Evolutionary conservation across 1,140 invertebrate genomes (phyloP).

Genomic region (Aplysia californica): DNA sequence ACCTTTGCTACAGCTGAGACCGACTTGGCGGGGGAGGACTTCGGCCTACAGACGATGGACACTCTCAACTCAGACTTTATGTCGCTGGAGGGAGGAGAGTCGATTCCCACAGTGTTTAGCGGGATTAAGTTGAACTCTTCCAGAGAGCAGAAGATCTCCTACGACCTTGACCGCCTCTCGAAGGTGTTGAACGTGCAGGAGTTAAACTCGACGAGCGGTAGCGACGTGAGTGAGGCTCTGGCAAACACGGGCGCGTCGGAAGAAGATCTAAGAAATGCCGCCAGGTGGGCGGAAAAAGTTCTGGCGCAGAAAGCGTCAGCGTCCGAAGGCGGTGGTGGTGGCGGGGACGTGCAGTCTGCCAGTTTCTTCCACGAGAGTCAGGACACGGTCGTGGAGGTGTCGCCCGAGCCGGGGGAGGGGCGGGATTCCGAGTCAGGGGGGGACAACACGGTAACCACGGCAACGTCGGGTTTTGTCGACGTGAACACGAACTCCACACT

Average conservation of each 20-base stretch:
- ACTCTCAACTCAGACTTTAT: slow-evolving; percentile 50
- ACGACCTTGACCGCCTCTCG: slow-evolving; percentile 50
- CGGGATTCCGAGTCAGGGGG: too few species aligned
- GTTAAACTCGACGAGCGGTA: slow-evolving; percentile 48
- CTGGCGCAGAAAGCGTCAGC: neutral
- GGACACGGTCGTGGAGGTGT: slow-evolving; percentile 30
- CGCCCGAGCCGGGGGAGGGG: slow-evolving; percentile 7
- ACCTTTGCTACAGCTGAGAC: slow-evolving; percentile 29
- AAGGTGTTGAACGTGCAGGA: slow-evolving; percentile 57
- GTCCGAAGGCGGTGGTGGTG: neutral
- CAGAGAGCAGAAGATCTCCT: slow-evolving; percentile 57
- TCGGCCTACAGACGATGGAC: slow-evolving; percentile 40
- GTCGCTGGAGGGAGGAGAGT: slow-evolving; percentile 52
- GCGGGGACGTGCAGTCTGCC: slow-evolving; percentile 1
- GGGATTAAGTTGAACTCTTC: slow-evolving; percentile 53
- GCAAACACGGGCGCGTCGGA: neutral
- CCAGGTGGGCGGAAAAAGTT: neutral
- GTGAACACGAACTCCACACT: neutral
- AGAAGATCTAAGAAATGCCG: neutral
- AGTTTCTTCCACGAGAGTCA: slow-evolving; percentile 34
- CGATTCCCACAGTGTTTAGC: slow-evolving; percentile 53
- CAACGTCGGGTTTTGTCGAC: slow-evolving; percentile 27
- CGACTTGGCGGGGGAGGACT: slow-evolving; percentile 9
- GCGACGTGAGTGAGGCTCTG: slow-evolving; percentile 30
- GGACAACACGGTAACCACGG: too few species aligned